Conservation (phyloP, 1,140 invertebrate genomes). For the Lordiphosa collinella region DNA sequence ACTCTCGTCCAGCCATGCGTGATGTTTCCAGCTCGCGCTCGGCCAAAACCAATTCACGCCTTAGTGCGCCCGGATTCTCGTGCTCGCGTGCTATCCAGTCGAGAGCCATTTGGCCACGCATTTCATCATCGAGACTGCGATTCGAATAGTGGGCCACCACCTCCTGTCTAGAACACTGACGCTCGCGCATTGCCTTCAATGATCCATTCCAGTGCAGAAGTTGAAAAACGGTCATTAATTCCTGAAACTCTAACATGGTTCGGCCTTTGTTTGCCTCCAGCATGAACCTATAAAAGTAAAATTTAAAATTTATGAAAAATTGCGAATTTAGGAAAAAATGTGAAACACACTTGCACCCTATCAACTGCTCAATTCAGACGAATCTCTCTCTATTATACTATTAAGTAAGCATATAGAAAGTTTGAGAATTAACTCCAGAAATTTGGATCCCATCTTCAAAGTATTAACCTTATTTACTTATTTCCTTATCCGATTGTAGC, state of each 20-base stretch:
- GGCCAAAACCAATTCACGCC: slow-evolving; percentile 89
- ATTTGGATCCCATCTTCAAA: no score
- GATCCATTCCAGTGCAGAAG: slow-evolving; percentile 97
- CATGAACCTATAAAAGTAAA: slow-evolving; percentile 85
- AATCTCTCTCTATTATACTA: no score
- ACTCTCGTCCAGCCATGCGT: slow-evolving; percentile 91
- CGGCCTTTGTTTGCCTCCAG: slow-evolving; percentile 94
- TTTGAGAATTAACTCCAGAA: no score
- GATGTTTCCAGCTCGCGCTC: slow-evolving; percentile 95
- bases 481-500: no score
- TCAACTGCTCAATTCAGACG: no score
- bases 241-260: slow-evolving; percentile 97
- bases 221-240: slow-evolving; percentile 98
- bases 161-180: slow-evolving; percentile 96
- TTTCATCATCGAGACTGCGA: slow-evolving; percentile 93
- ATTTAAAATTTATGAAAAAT: no score
- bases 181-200: slow-evolving; percentile 93
- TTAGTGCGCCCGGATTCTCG: slow-evolving; percentile 89
- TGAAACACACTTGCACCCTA: no score
- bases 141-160: slow-evolving; percentile 97
- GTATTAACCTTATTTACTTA: no score
- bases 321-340: no score
- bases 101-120: slow-evolving; percentile 96
- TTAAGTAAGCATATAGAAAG: no score
- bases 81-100: slow-evolving; percentile 96